Conservation (phyloP, 2,113 vertebrate genomes). For the Nymphicus hollandicus region DNA sequence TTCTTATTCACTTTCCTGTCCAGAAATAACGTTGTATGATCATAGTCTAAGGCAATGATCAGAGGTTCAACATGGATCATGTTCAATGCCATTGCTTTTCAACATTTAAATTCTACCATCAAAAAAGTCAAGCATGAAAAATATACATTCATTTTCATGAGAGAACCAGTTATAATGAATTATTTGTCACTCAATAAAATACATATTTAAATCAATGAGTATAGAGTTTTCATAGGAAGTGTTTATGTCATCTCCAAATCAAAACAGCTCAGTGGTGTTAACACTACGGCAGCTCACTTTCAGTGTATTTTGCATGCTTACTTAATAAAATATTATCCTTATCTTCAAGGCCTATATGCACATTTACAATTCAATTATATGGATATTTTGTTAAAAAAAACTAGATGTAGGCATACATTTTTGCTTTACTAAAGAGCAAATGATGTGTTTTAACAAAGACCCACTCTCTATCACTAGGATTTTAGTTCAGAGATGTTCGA, state of each 20-base stretch:
- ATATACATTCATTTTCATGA: neutral
- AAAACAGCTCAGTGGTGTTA: neutral
- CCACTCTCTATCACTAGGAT: neutral
- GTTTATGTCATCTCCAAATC: neutral
- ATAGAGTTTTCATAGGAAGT: neutral
- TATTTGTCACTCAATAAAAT: neutral
- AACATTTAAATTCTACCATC: neutral
- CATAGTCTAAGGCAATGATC: neutral
- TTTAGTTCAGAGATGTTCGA: conserved; percentile 17
- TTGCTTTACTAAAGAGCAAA: neutral
- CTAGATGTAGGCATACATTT: neutral
- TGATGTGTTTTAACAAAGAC: neutral
- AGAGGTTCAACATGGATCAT: neutral
- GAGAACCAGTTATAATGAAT: neutral
- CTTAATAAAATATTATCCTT: neutral
- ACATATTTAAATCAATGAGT: neutral
- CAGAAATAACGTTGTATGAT: neutral
- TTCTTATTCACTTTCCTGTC: neutral
- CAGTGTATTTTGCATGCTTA: neutral
- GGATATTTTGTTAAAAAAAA: neutral
- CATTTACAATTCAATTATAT: neutral
- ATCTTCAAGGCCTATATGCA: neutral
- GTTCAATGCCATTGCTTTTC: neutral
- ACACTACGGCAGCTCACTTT: neutral
- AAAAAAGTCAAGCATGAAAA: neutral